Conservation (phyloP, 1,140 invertebrate species). For the Luehdorfia chinensis region DNA sequence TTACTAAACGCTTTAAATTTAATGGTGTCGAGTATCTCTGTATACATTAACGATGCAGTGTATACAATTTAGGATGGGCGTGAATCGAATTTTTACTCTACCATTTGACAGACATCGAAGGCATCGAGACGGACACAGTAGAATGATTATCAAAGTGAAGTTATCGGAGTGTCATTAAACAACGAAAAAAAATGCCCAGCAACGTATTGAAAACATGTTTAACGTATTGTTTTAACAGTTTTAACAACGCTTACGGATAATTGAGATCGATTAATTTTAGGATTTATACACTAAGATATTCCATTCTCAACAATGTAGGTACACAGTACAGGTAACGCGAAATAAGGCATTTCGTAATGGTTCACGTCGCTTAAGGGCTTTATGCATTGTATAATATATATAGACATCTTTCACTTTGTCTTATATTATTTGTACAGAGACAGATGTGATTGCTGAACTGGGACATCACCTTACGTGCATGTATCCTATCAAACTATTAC, state of each 20-base stretch:
- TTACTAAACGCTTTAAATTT: conserved; percentile 39
- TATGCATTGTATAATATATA: background rate
- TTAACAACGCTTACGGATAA: conserved; percentile 66
- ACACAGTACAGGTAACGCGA: conserved; percentile 69
- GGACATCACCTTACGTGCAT: conserved; percentile 39
- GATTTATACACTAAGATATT: conserved; percentile 67
- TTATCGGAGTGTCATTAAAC: conserved; percentile 16
- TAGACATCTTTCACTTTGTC: conserved; percentile 7
- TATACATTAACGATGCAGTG: background rate
- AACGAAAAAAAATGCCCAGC: conserved; percentile 41
- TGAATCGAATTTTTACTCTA: conserved; percentile 7
- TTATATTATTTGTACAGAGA: conserved; percentile 31
- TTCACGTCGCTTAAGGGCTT: conserved; percentile 45
- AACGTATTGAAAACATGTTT: conserved; percentile 6
- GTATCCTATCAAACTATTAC: conserved; percentile 33
- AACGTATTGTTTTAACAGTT: conserved; percentile 26
- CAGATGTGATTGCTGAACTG: conserved; percentile 31
- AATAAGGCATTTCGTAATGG: conserved; percentile 64
- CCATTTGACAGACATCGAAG: conserved; percentile 32
- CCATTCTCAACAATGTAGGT: conserved; percentile 68
- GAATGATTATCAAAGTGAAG: conserved; percentile 27
- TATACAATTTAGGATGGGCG: no score
- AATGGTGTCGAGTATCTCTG: conserved; percentile 19
- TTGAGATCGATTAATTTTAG: conserved; percentile 73
- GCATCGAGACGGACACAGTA: conserved; percentile 49